Conservation (phyloP, 1,140 invertebrate species). For the Physella acuta region DNA sequence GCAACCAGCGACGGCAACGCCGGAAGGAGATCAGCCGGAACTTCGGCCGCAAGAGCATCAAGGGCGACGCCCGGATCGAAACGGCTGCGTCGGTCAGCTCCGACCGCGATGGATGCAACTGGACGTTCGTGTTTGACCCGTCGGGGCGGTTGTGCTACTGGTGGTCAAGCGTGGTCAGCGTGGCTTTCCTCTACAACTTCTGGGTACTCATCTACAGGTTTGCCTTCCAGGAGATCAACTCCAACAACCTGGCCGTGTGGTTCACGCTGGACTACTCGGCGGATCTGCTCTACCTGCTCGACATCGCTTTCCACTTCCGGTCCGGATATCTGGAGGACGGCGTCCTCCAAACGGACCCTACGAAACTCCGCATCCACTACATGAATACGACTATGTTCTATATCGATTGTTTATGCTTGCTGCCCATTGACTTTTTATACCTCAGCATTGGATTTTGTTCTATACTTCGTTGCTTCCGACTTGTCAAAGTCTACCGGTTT, state of each 20-base stretch:
- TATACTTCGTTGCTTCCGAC: constrained; percentile 90
- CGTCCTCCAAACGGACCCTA: constrained; percentile 91
- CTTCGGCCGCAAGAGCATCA: constrained; percentile 55
- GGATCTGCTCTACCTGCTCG: constrained; percentile 92
- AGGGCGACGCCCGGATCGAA: constrained; percentile 44
- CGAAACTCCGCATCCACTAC: constrained; percentile 91
- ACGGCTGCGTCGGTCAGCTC: constrained; percentile 37
- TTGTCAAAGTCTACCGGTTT: constrained; percentile 97
- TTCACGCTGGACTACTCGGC: constrained; percentile 95
- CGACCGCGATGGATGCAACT: constrained; percentile 69
- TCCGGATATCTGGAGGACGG: constrained; percentile 77
- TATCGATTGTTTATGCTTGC: constrained; percentile 94
- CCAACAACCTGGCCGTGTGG: constrained; percentile 86
- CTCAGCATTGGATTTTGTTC: constrained; percentile 97
- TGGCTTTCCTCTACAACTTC: constrained; percentile 98
- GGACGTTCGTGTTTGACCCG: constrained; percentile 66
- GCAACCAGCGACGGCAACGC: constrained; percentile 50
- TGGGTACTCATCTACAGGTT: constrained; percentile 96
- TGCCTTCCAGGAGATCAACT: constrained; percentile 83
- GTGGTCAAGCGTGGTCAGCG: constrained; percentile 76
- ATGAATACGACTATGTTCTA: constrained; percentile 99
- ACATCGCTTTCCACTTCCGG: constrained; percentile 95
- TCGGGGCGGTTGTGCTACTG: constrained; percentile 60
- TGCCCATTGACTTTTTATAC: constrained; percentile 97
- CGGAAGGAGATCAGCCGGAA: constrained; percentile 55